These are phyloP conservation scores for Lophius piscatorius DNA, from an alignment of 2,113 vertebrate species.

Conservation along the genomic window DNA sequence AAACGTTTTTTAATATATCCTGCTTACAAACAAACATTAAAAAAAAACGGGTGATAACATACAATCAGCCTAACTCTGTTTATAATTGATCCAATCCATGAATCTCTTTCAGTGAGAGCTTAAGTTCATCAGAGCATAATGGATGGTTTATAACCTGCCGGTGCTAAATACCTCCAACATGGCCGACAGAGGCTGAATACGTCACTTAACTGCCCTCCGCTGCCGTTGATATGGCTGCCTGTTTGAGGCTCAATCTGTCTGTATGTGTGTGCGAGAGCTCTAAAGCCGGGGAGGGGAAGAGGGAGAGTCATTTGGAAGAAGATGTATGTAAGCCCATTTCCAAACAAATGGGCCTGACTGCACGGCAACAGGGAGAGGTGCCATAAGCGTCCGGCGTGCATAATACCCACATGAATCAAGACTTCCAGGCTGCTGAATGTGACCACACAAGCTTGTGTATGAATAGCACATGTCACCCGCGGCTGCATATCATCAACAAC, in stretches of 20 bases:
- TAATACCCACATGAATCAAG: slow-evolving; percentile 76
- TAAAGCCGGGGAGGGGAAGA: slow-evolving; percentile 26
- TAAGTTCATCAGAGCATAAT: neutral
- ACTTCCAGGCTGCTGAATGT: slow-evolving; percentile 59
- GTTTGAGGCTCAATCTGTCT: slow-evolving; percentile 11
- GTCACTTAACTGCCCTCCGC: slow-evolving; percentile 30
- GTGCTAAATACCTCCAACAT: slow-evolving; percentile 31
- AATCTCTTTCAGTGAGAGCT: no score
- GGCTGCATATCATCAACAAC: slow-evolving; percentile 36
- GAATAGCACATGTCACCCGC: slow-evolving; percentile 47
- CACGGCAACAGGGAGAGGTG: slow-evolving; percentile 62
- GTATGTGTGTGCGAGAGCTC: slow-evolving; percentile 22
- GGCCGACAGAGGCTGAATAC: slow-evolving; percentile 21
- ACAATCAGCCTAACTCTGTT: no score
- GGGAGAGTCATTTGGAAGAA: slow-evolving; percentile 53
- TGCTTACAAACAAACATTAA: no score
- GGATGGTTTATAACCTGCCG: no score
- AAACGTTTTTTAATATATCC: no score
- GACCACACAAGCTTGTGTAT: slow-evolving; percentile 69
- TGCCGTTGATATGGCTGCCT: slow-evolving; percentile 11
- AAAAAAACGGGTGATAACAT: no score
- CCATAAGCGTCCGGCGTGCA: slow-evolving; percentile 74
- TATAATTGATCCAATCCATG: no score
- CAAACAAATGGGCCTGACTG: slow-evolving; percentile 72
- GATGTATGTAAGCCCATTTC: slow-evolving; percentile 80